A percentile compares a stretch with the other conserved stretches of the same genome.
phyloP scores from a whole-genome alignment of 2,888 invertebrate genomes.

The Pheosia gnoma region DNA sequence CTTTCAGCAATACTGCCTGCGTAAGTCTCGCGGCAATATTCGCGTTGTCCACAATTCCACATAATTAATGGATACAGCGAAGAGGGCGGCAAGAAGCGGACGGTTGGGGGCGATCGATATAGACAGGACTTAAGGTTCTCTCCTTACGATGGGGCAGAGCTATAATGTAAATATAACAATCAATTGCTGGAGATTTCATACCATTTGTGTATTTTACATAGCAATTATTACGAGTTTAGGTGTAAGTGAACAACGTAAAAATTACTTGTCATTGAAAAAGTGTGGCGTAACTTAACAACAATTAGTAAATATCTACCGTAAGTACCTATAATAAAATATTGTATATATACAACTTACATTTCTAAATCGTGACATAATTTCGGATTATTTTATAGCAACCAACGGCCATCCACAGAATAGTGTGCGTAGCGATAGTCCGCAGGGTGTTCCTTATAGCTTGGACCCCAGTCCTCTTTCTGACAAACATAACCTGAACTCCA shows the following conservation, averaged over 20 bases:
- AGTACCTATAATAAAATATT: too few relatives aligned
- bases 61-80: constrained; percentile 72
- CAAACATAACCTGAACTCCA: constrained; percentile 62
- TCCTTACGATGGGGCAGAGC: constrained; percentile 29
- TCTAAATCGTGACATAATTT: too few relatives aligned
- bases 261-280: too few relatives aligned
- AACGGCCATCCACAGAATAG: constrained; percentile 13
- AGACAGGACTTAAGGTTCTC: constrained; percentile 66
- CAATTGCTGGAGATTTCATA: neutral
- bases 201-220: too few relatives aligned
- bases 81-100: constrained; percentile 76
- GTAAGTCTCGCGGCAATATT: neutral
- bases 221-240: too few relatives aligned
- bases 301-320: too few relatives aligned
- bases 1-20: too few relatives aligned
- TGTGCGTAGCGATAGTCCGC: constrained; percentile 56
- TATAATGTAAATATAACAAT: constrained; percentile 13
- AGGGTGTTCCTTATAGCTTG: constrained; percentile 79
- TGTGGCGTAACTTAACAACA: too few relatives aligned
- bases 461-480: constrained; percentile 40
- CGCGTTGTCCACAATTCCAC: constrained; percentile 40
- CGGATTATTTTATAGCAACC: neutral
- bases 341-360: too few relatives aligned
- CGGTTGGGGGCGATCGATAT: constrained; percentile 71
- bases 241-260: too few relatives aligned